A percentile compares a stretch with the other conserved stretches of the same genome.
Evolutionary conservation across 2,113 vertebrate genomes (phyloP).

Genomic region (Zeus faber): DNA sequence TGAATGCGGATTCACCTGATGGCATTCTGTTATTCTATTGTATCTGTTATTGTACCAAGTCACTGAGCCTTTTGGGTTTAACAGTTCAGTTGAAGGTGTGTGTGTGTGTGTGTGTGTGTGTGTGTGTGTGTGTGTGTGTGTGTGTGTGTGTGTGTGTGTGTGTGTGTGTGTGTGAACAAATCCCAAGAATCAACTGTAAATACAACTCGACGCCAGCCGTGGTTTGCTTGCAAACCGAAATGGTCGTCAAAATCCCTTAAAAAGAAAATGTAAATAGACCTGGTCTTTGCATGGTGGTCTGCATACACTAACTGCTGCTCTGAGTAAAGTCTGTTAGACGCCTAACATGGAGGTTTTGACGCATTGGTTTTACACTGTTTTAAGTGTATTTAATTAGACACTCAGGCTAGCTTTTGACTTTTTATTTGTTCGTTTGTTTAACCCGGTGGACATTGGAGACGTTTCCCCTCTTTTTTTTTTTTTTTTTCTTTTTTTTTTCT

Average conservation of each 20-base stretch:
- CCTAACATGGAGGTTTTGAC: slow-evolving; percentile 31
- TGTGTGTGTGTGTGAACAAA: not conserved
- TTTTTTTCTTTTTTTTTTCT: not conserved
- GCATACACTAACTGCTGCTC: slow-evolving; percentile 1
- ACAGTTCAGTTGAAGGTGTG: no score
- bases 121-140: not conserved
- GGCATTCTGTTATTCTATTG: not conserved
- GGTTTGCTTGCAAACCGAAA: not conserved
- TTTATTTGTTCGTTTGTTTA: slow-evolving; percentile 17
- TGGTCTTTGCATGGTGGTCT: not conserved
- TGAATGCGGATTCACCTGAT: not conserved
- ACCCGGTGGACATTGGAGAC: slow-evolving; percentile 3
- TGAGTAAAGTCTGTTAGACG: slow-evolving; percentile 19
- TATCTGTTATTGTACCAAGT: not conserved
- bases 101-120: not conserved
- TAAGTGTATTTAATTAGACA: slow-evolving; percentile 56
- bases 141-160: not conserved
- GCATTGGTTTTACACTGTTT: slow-evolving; percentile 64
- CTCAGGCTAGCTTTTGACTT: slow-evolving; percentile 31
- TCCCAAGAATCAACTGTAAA: no score
- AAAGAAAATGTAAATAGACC: not conserved
- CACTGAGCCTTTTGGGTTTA: not conserved
- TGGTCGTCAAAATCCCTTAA: not conserved
- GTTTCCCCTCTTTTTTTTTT: not conserved
- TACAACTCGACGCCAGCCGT: not conserved